Evolutionary conservation across 1,140 invertebrate species (phyloP).

Genomic region (Leptestheria dahalacensis): DNA sequence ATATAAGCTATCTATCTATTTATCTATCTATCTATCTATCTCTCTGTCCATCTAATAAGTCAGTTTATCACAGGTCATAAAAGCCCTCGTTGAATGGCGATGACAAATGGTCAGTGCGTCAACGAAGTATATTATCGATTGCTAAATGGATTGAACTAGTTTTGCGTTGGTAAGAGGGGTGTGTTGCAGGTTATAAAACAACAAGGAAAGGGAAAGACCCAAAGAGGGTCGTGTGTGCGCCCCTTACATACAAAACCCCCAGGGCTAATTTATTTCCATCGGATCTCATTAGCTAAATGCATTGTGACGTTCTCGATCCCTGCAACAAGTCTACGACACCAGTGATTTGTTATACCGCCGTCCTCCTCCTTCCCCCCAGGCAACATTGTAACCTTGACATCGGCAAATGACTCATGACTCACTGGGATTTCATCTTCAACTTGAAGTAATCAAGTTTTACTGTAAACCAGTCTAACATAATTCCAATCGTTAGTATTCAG

Average conservation of each 20-base stretch:
- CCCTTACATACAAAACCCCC: not conserved
- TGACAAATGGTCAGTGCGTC: not conserved
- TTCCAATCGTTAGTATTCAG: too few species aligned
- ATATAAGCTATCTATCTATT: too few species aligned
- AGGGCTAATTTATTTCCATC: not conserved
- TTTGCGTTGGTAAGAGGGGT: not conserved
- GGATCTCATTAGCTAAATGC: not conserved
- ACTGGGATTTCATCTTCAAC: not conserved
- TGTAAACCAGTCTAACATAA: too few species aligned
- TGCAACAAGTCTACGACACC: not conserved
- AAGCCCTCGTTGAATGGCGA: not conserved
- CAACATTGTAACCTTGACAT: too few species aligned
- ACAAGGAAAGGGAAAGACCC: too few species aligned
- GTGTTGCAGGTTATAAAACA: not conserved
- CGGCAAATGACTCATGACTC: not conserved
- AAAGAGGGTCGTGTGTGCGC: too few species aligned
- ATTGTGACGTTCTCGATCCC: not conserved
- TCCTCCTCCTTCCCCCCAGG: too few species aligned
- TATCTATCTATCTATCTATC: too few species aligned
- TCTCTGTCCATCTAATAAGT: too few species aligned
- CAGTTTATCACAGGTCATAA: not conserved
- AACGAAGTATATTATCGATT: not conserved
- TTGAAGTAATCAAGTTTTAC: too few species aligned
- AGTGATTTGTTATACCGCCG: too few species aligned
- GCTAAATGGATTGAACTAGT: not conserved